Evolutionary conservation across 2,113 vertebrate species (phyloP), one percentile per base, ranked within the genome.

Genomic region (Xiphophorus hellerii): DNA sequence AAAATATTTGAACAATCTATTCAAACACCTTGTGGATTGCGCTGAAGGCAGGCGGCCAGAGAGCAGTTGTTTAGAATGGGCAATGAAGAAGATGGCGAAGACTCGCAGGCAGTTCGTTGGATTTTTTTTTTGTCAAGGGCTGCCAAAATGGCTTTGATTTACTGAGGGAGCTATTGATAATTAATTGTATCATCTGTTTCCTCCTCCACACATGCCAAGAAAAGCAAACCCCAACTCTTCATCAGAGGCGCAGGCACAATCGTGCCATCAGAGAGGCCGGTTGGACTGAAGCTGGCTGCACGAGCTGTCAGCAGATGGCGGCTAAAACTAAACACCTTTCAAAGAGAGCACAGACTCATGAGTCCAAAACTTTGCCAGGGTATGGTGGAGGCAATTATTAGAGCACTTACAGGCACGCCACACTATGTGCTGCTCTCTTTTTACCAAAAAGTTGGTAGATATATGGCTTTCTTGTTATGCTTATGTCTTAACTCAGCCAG

Each of bases 1-100:
- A 95, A 95, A 95, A 95, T 95, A 95, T 95, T 95, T 95, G 93
- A 94, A 93, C 92, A 95, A 92, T 93, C 92, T 95, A 94, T 94
- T 93, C 93, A 95, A 95, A 95, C 93, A 95, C 91, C 93, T 94
- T 88, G 92, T 95, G 94, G 92, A 92, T 86, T 83, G 88, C 87
- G 85, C 81, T 75, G 81, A 88, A 86, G 92, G 92, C 92, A 83
- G 79, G 79, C 87, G 86, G 92, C 92, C 93, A 94, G 92, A 91
- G 91, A 95, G 92, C 95, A 94, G 93, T 94, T 94, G 94, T 92
- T 93, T 90, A 94, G 95, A 95, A 95, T 95, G 93, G 90, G 90
- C 92, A 92, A 94, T 94, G 93, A 95, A 90, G 92, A 89, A 25
- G 65, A 93, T 90, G 89, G 75, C 86, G 71, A 74, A 78, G 90